Conservation (phyloP, 2,113 vertebrate species). For the Gracilinanus agilis region DNA sequence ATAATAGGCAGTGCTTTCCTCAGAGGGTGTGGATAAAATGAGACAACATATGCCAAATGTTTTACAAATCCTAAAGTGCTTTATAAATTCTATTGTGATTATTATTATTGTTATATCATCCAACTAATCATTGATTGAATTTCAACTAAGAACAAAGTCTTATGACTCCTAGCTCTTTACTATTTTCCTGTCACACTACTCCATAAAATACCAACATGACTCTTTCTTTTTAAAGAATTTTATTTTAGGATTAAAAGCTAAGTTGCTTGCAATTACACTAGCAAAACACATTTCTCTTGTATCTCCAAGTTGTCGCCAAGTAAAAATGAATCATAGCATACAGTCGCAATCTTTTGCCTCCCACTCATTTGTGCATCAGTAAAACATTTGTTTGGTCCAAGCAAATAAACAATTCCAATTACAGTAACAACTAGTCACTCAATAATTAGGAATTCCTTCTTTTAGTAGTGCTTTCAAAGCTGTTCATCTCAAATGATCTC, state of each 20-base stretch:
- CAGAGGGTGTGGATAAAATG: neutral
- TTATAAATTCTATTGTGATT: neutral
- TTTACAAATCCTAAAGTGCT: neutral
- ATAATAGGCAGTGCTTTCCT: neutral
- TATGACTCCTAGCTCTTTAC: neutral
- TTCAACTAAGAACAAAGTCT: neutral
- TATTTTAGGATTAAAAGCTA: neutral
- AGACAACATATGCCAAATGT: neutral
- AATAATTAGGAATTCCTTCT: neutral
- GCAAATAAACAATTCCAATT: neutral
- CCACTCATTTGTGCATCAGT: neutral
- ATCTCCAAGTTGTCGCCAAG: neutral
- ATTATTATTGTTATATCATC: neutral
- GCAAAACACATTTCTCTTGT: neutral
- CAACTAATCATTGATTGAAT: neutral
- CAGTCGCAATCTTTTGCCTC: neutral
- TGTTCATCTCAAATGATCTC: neutral
- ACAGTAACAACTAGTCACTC: neutral
- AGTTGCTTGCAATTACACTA: neutral
- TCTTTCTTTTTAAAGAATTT: neutral
- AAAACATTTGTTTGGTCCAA: neutral
- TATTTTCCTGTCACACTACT: neutral
- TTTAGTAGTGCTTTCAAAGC: neutral
- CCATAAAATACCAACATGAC: neutral
- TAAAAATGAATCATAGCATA: neutral